Conservation (phyloP, 2,888 invertebrate genomes). For the Coronaproctus castanopsis region DNA sequence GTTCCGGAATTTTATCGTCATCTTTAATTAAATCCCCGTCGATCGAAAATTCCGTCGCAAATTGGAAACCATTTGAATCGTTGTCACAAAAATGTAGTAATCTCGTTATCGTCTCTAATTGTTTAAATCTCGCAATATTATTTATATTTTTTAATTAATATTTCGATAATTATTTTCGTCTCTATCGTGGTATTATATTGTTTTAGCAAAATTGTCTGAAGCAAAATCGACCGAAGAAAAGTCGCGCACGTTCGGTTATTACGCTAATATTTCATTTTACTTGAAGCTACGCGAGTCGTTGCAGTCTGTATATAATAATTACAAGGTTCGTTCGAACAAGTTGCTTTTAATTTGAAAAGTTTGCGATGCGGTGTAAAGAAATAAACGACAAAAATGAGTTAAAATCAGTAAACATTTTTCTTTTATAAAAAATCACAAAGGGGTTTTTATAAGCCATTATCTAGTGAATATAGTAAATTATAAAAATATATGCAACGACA, state of each 20-base stretch:
- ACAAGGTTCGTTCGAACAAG: constrained; percentile 50
- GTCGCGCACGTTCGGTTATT: constrained; percentile 16
- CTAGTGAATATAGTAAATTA: too few species aligned
- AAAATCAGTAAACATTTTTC: too few species aligned
- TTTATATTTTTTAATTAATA: not conserved
- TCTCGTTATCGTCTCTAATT: not conserved
- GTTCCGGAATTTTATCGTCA: not conserved
- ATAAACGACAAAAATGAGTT: too few species aligned
- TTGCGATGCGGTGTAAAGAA: too few species aligned
- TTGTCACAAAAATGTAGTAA: not conserved
- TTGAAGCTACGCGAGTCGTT: constrained; percentile 64
- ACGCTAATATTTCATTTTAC: constrained; percentile 44
- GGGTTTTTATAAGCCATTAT: too few species aligned
- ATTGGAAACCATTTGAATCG: not conserved
- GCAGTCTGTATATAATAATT: constrained; percentile 64
- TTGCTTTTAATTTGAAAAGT: too few species aligned
- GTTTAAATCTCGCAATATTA: not conserved
- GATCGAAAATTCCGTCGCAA: not conserved
- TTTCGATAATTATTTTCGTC: not conserved
- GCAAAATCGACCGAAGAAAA: constrained; percentile 19
- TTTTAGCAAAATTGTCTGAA: not conserved
- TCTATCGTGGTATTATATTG: too few species aligned
- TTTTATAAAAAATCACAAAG: too few species aligned
- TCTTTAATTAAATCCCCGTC: not conserved
- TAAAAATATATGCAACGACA: too few species aligned